Percentiles rank a stretch among this genome's conserved stretches.
These are phyloP conservation scores for Ptychoptera contaminata DNA, from an alignment of 2,888 invertebrate species.

Conservation along the genomic window DNA sequence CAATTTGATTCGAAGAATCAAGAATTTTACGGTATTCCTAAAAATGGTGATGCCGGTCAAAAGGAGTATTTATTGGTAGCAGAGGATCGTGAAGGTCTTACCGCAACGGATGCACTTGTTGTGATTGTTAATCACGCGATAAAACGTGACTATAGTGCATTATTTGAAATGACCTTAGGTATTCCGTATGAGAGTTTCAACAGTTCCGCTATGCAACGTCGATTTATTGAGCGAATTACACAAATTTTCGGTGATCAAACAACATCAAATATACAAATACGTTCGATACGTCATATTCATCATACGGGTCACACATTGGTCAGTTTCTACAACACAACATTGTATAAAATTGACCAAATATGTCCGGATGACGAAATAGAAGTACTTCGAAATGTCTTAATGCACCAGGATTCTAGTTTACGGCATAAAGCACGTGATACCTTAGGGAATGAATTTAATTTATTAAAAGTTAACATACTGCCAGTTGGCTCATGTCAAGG, in stretches of 20 bases:
- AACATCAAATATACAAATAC: slow-evolving; percentile 56
- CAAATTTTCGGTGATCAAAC: slow-evolving; percentile 60
- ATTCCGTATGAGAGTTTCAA: slow-evolving; percentile 50
- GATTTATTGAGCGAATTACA: slow-evolving; percentile 66
- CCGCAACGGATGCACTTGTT: slow-evolving; percentile 62
- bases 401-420: slow-evolving; percentile 43
- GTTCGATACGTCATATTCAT: slow-evolving; percentile 38
- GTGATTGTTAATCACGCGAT: slow-evolving; percentile 55
- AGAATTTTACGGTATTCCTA: slow-evolving; percentile 77
- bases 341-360: slow-evolving; percentile 23
- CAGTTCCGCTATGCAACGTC: slow-evolving; percentile 59
- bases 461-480: slow-evolving; percentile 35
- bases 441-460: slow-evolving; percentile 47
- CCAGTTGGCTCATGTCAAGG: slow-evolving; percentile 38
- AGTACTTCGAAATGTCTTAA: slow-evolving; percentile 51
- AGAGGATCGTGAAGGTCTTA: slow-evolving; percentile 54
- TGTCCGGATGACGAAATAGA: slow-evolving; percentile 70
- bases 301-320: slow-evolving; percentile 47
- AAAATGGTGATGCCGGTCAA: slow-evolving; percentile 51
- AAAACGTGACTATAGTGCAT: slow-evolving; percentile 49
- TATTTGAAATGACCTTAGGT: slow-evolving; percentile 67
- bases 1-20: slow-evolving; percentile 79
- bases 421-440: slow-evolving; percentile 37
- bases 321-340: slow-evolving; percentile 66
- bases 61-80: slow-evolving; percentile 66